Base-by-base conservation (phyloP, 2,113 vertebrate species). In the Scopus umbretta region DNA sequence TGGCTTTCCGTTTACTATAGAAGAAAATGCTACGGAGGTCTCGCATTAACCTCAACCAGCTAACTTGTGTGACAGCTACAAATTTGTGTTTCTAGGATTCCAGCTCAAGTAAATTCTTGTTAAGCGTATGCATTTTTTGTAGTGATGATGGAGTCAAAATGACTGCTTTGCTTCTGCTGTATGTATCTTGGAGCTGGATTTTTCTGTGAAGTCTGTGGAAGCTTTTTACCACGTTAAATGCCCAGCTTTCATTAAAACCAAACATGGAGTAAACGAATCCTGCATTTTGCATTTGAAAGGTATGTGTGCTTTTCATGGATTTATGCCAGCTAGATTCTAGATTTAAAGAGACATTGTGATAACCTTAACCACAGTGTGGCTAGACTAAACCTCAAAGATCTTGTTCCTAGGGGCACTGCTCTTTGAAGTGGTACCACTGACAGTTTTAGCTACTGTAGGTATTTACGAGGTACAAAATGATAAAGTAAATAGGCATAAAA, bases 391-490 rank as follows among this genome's bases (percentile, higher is more conserved):
- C 89, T 90, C 95, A 73, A 80, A 92, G 89, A 85, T 59, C 89
- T 97, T 92, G 78, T 91, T 97, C 62, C 18, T 67, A 89, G 62
- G 70, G 66, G 42, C 62, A 55, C n/a, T 90, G 56, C 45, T 62
- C 62, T 92, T 95, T 94, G 87, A 97, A 96, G 94, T 92, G 92
- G 55, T 86, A 86, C 45, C 50, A 76, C 50, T 80, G 91, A 91
- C 78, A 91, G 66, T 80, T 94, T 91, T 82, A 95, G 78, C 73
- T 82, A 58, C 89, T 87, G 66, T 86, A 97, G 78, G 58, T 91
- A 91, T 95, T 97, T 95, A 95, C 82, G 91, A 94, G 70, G 84
- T 95, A 92, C 68, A 81, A 94, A 95, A 89, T 89, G 92, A 84
- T 92, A 94, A 90, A 91, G 72, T 93, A 94, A 91, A 92, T 70